These are phyloP conservation scores for Ovis aries DNA, from an alignment of 2,113 vertebrate species.

Conservation along the genomic window DNA sequence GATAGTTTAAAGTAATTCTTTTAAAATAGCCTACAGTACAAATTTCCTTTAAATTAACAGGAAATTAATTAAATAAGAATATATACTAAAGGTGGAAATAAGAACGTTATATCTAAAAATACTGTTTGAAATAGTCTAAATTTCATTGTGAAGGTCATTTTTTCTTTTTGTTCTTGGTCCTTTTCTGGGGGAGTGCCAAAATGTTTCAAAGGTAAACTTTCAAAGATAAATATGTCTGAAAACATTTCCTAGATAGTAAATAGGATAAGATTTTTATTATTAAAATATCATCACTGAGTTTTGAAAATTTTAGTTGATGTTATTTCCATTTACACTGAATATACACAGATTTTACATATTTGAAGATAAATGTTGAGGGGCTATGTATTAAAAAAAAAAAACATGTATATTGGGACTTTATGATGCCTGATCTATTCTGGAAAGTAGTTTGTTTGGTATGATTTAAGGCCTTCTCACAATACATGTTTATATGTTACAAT, in stretches of 20 bases:
- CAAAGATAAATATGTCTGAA: background rate
- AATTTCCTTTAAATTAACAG: constrained; percentile 41
- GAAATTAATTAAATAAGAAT: constrained; percentile 53
- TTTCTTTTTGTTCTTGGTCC: background rate
- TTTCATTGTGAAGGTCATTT: background rate
- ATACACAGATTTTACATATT: background rate
- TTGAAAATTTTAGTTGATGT: background rate
- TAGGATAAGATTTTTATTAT: background rate
- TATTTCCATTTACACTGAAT: background rate
- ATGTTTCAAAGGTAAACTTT: background rate
- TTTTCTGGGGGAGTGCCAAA: background rate
- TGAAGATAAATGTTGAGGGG: background rate
- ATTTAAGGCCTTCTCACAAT: background rate
- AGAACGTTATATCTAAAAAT: constrained; percentile 36
- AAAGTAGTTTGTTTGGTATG: background rate
- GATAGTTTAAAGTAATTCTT: constrained; percentile 19
- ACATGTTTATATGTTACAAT: background rate
- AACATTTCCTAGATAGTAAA: background rate
- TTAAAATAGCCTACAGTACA: constrained; percentile 44
- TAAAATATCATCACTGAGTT: background rate
- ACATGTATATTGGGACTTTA: background rate
- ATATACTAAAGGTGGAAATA: constrained; percentile 3
- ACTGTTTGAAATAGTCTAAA: background rate
- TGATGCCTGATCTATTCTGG: background rate
- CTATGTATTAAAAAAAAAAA: background rate